Conservation (phyloP, 2,888 invertebrate genomes). For the Pandemis cinnamomeana region DNA sequence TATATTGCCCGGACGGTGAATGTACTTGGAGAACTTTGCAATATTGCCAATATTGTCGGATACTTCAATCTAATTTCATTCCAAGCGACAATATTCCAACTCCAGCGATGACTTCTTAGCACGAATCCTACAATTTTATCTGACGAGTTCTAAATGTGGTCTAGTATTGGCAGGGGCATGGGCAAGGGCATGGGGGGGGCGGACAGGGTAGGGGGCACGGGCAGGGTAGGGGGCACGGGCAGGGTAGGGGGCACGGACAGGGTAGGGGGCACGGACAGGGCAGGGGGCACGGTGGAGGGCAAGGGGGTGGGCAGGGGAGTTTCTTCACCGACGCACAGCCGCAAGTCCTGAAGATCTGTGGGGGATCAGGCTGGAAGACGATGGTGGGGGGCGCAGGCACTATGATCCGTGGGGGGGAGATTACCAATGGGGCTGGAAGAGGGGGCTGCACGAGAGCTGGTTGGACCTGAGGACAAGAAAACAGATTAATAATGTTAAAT, state of each 20-base stretch:
- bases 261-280: constrained; percentile 33
- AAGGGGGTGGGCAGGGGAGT: constrained; percentile 24
- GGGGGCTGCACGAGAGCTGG: constrained; percentile 61
- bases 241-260: constrained; percentile 24
- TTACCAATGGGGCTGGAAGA: constrained; percentile 55
- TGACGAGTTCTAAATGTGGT: constrained; percentile 15
- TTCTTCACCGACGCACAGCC: constrained; percentile 54
- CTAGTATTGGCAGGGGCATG: not conserved
- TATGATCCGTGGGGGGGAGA: constrained; percentile 64
- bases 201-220: constrained; percentile 15
- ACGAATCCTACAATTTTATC: not conserved
- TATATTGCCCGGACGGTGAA: too few relatives aligned
- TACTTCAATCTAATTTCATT: not conserved
- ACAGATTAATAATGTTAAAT: too few relatives aligned
- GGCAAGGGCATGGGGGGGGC: constrained; percentile 17
- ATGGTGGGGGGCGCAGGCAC: constrained; percentile 67
- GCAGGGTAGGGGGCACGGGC: constrained; percentile 35
- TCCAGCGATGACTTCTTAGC: not conserved
- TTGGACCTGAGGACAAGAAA: constrained; percentile 57
- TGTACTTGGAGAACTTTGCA: not conserved
- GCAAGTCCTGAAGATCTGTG: constrained; percentile 56
- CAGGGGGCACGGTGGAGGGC: constrained; percentile 28
- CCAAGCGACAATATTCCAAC: not conserved
- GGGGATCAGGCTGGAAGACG: constrained; percentile 65
- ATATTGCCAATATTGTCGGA: not conserved